phyloP scores from a whole-genome alignment of 2,113 vertebrate species.

The human region GRCh38 chr19:35528501-35529000 shows the following conservation, averaged over 20 bases:
- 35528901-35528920: neutral
- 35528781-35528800: too few species aligned
- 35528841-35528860: too few species aligned
- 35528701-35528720: neutral
- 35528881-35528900: neutral
- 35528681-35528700: neutral
- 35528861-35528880: neutral
- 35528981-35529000: neutral
- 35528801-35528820: neutral
- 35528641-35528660: neutral
- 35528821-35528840: neutral
- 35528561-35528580: constrained; percentile 42
- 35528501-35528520: constrained; percentile 40
- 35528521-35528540: constrained; percentile 53
- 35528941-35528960: neutral
- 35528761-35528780: neutral
- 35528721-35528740: neutral
- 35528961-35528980: neutral
- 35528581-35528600: neutral
- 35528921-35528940: neutral
- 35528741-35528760: neutral
- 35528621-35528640: neutral
- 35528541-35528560: constrained; percentile 44
- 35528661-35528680: neutral
- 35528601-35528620: neutral